Conservation (phyloP, 2,888 invertebrate genomes). For the Salpingus planirostris region DNA sequence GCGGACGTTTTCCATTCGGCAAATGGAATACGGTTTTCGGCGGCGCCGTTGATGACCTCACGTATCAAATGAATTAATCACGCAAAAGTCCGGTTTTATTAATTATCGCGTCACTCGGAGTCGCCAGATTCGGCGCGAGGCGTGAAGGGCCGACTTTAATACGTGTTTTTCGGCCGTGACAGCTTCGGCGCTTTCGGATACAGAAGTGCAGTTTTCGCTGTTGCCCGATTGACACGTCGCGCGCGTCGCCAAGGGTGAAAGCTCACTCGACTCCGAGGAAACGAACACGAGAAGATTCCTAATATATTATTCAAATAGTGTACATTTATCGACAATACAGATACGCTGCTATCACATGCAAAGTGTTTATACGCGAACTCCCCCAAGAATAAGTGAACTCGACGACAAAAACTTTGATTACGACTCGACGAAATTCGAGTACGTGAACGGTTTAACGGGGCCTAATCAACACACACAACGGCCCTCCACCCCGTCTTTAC, state of each 20-base stretch:
- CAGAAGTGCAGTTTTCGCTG: conserved; percentile 5
- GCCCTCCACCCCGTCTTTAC: too few species aligned
- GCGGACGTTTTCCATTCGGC: too few species aligned
- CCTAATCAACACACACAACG: conserved; percentile 1
- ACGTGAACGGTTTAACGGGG: conserved; percentile 5
- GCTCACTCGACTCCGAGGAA: background rate
- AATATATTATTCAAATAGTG: conserved; percentile 13
- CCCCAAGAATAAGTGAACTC: conserved; percentile 2
- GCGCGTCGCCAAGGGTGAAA: background rate
- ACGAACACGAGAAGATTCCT: conserved; percentile 4
- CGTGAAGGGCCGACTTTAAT: conserved; percentile 1
- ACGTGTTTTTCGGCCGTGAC: conserved; percentile 1
- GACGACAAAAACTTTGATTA: conserved; percentile 7
- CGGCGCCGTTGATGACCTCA: too few species aligned
- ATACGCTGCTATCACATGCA: conserved; percentile 5
- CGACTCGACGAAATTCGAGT: background rate
- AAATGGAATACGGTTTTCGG: too few species aligned
- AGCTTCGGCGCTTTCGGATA: conserved; percentile 1
- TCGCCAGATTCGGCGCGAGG: too few species aligned
- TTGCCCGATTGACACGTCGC: conserved; percentile 7
- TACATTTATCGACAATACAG: conserved; percentile 6
- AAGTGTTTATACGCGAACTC: conserved; percentile 4
- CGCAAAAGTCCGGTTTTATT: too few species aligned
- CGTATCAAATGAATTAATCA: too few species aligned
- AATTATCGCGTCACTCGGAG: too few species aligned